A percentile compares a stretch with the other conserved stretches of the same genome.
These are phyloP conservation scores for Rhynchomys soricoides DNA, from an alignment of 2,113 vertebrate genomes.

Conservation along the genomic window DNA sequence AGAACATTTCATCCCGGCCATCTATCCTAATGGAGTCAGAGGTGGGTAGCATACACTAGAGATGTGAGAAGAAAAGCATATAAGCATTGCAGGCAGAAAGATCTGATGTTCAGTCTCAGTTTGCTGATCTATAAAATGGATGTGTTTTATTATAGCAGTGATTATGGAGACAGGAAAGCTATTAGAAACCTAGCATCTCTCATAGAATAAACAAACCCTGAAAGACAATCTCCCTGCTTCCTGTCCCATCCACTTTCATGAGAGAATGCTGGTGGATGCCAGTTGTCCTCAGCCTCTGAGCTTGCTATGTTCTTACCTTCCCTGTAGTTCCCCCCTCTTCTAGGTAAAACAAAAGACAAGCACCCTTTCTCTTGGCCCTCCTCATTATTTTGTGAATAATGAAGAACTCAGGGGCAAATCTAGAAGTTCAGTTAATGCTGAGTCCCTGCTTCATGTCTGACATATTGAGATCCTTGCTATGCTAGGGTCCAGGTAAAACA, in stretches of 20 bases:
- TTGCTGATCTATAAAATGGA: constrained; percentile 22
- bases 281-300: not conserved
- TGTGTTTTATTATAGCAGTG: not conserved
- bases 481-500: not conserved
- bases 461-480: not conserved
- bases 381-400: not conserved
- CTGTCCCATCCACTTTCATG: not conserved
- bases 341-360: not conserved
- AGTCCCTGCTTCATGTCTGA: not conserved
- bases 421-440: not conserved
- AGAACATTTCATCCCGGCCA: not conserved
- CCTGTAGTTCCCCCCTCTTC: not conserved
- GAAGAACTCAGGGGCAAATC: not conserved
- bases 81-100: not conserved
- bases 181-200: not conserved
- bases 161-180: not conserved
- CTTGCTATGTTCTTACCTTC: not conserved
- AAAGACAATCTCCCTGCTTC: not conserved
- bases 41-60: not conserved
- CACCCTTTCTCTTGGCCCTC: not conserved
- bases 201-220: not conserved
- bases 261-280: not conserved
- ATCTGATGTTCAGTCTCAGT: not conserved
- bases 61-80: not conserved
- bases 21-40: not conserved